Percentiles rank a stretch among this genome's conserved stretches.
Evolutionary conservation across 2,797 vertebrate genomes (phyloP).

Genomic region (Apodemus agrarius): DNA sequence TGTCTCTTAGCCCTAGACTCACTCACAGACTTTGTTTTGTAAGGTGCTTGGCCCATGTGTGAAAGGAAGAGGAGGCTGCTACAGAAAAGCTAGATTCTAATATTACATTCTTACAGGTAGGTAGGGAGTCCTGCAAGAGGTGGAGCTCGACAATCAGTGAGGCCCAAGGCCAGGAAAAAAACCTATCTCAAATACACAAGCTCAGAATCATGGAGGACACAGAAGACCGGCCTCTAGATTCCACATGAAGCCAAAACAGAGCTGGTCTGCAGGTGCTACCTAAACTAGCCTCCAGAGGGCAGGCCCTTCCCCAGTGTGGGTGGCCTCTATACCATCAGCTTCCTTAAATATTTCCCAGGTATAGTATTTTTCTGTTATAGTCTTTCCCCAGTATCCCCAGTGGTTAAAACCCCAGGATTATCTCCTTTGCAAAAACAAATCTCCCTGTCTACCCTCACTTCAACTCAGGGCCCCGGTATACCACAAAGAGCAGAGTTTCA

Average conservation of each 20-base stretch:
- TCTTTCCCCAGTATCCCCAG: background rate
- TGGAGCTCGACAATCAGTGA: background rate
- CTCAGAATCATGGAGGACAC: background rate
- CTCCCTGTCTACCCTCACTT: background rate
- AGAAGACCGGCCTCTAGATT: no score
- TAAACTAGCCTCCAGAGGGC: background rate
- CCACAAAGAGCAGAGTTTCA: background rate
- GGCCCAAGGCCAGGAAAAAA: background rate
- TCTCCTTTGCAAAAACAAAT: background rate
- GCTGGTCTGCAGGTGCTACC: background rate
- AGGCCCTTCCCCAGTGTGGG: background rate
- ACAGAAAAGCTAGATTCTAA: background rate
- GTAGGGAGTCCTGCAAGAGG: no score
- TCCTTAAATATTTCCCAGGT: background rate
- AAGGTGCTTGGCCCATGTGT: background rate
- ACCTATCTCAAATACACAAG: background rate
- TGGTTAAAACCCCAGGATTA: background rate
- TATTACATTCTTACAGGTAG: background rate
- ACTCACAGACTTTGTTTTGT: background rate
- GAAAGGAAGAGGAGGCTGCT: background rate
- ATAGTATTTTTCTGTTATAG: background rate
- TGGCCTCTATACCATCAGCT: background rate
- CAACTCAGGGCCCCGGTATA: background rate
- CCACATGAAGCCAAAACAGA: background rate
- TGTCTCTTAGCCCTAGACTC: background rate